These are phyloP conservation scores for Pelobates cultripes DNA, from an alignment of 2,797 vertebrate genomes.

Conservation along the genomic window DNA sequence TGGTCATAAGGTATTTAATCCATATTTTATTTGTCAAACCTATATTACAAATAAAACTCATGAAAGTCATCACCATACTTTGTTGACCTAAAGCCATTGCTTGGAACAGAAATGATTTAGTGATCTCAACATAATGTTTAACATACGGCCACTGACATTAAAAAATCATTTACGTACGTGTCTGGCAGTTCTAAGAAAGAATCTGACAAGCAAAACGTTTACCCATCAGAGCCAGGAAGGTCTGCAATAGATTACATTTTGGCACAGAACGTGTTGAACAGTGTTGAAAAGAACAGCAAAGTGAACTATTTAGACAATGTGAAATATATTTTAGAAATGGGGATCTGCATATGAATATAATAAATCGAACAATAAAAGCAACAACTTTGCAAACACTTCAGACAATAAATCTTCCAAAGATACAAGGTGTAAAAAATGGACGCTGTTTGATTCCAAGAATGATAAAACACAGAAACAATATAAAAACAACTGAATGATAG, in stretches of 20 bases:
- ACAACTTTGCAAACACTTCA: not conserved
- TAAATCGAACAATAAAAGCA: not conserved
- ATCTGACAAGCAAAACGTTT: constrained; percentile 8
- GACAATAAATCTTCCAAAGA: not conserved
- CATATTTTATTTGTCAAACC: no score
- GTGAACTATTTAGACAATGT: not conserved
- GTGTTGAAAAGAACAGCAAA: not conserved
- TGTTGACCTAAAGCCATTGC: not conserved
- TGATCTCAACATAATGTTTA: constrained; percentile 10
- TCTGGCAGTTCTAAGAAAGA: constrained; percentile 1
- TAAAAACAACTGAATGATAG: no score
- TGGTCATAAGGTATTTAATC: no score
- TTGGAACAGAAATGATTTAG: not conserved
- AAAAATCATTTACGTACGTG: constrained; percentile 12
- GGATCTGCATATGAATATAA: not conserved
- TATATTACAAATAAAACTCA: no score
- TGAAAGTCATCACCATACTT: not conserved
- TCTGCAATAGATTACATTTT: constrained; percentile 12
- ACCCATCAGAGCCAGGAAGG: not conserved
- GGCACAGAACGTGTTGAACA: not conserved
- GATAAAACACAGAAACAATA: no score
- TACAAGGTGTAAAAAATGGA: no score
- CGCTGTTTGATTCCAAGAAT: no score
- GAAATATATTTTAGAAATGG: not conserved
- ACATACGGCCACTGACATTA: not conserved